Conservation (phyloP, 2,888 invertebrate genomes). For the Tortrix viridana region DNA sequence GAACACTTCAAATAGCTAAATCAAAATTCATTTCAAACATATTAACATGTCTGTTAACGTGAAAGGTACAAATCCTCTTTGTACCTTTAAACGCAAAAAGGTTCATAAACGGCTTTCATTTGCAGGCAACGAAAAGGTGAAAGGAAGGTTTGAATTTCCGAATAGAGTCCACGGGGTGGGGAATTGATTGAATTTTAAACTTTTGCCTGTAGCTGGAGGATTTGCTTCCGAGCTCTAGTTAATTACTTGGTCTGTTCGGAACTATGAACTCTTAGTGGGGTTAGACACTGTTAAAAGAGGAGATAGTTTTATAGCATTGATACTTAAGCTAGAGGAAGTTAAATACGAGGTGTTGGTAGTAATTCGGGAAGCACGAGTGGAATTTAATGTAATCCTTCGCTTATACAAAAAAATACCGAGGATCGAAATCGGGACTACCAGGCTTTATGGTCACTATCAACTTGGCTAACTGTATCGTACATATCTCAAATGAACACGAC, state of each 20-base stretch:
- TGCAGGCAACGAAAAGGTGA: constrained; percentile 37
- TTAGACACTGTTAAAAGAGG: background rate
- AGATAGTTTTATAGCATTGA: no score
- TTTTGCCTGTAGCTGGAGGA: constrained; percentile 49
- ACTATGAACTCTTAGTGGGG: constrained; percentile 9
- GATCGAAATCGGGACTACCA: no score
- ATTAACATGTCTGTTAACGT: constrained; percentile 14
- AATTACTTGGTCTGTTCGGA: constrained; percentile 30
- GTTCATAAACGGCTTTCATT: constrained; percentile 36
- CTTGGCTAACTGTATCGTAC: no score
- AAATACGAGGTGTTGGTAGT: no score
- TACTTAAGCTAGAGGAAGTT: no score
- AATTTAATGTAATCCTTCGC: no score
- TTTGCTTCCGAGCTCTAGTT: constrained; percentile 32
- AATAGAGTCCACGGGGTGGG: constrained; percentile 53
- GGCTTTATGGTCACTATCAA: no score
- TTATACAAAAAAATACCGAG: no score
- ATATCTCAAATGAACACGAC: no score
- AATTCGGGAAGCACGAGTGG: no score
- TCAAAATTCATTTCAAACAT: constrained; percentile 1
- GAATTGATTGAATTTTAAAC: constrained; percentile 72
- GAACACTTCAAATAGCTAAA: background rate
- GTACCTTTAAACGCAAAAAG: constrained; percentile 28
- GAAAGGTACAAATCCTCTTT: constrained; percentile 22
- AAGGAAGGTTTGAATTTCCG: constrained; percentile 52